These are phyloP conservation scores for Celastrina argiolus DNA, from an alignment of 2,888 invertebrate species.

Conservation along the genomic window DNA sequence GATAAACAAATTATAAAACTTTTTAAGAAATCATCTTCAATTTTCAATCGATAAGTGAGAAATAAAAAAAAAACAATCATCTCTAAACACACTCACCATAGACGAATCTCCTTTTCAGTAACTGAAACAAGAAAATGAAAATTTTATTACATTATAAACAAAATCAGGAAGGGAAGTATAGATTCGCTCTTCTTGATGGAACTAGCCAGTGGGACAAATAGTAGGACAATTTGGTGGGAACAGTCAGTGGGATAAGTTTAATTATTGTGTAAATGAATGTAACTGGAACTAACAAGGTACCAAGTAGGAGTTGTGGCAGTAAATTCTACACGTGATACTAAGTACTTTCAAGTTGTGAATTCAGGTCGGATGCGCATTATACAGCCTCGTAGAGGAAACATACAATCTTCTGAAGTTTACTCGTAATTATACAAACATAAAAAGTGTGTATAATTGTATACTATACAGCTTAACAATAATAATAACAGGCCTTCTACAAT, in stretches of 20 bases:
- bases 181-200: background rate
- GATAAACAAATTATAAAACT: background rate
- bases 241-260: too few relatives aligned
- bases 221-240: too few relatives aligned
- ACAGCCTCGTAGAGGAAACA: background rate
- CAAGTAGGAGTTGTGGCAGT: background rate
- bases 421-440: too few relatives aligned
- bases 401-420: background rate
- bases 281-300: background rate
- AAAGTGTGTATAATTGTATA: too few relatives aligned
- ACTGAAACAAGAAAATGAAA: constrained; percentile 81
- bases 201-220: background rate
- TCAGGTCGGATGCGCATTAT: constrained; percentile 4
- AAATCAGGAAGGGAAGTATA: background rate
- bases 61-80: background rate
- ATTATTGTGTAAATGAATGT: background rate
- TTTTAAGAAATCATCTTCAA: too few relatives aligned
- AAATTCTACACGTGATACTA: background rate
- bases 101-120: constrained; percentile 92
- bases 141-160: background rate
- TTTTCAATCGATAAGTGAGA: too few relatives aligned
- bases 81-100: constrained; percentile 82
- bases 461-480: too few relatives aligned
- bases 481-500: too few relatives aligned
- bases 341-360: background rate